A percentile compares a stretch with the other conserved stretches of the same genome.
Evolutionary conservation across 2,113 vertebrate species (phyloP).

Genomic region (Erpornis zantholeuca): DNA sequence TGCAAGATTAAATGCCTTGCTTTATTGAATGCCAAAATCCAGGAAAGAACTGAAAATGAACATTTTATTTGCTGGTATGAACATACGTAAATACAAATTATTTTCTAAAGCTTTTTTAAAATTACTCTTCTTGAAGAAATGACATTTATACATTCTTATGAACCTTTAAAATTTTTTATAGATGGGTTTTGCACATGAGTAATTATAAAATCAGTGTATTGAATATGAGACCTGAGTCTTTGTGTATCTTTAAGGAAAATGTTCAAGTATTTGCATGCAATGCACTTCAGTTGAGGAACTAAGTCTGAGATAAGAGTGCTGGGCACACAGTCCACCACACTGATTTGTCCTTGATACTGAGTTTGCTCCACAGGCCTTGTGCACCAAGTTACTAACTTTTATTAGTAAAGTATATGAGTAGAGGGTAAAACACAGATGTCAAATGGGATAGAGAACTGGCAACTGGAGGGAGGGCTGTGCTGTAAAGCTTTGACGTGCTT

Average conservation of each 20-base stretch:
- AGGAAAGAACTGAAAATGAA: neutral
- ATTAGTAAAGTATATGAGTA: neutral
- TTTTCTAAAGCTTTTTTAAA: neutral
- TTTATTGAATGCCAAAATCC: neutral
- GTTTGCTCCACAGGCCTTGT: neutral
- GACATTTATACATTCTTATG: neutral
- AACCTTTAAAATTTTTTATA: neutral
- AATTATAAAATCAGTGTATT: neutral
- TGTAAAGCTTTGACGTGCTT: neutral
- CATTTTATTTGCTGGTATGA: neutral
- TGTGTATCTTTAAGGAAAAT: neutral
- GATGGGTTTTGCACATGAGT: neutral
- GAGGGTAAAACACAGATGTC: neutral
- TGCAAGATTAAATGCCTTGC: neutral
- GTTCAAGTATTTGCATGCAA: neutral
- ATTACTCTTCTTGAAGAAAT: neutral
- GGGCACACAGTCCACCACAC: neutral
- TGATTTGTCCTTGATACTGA: neutral
- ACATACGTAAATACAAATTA: neutral
- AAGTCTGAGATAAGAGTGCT: neutral
- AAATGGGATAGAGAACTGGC: neutral
- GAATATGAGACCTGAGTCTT: neutral
- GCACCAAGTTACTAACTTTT: neutral
- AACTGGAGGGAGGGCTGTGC: neutral
- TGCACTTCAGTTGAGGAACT: neutral